Conservation (phyloP, 2,797 vertebrate genomes). For the Lagorchestes hirsutus region DNA sequence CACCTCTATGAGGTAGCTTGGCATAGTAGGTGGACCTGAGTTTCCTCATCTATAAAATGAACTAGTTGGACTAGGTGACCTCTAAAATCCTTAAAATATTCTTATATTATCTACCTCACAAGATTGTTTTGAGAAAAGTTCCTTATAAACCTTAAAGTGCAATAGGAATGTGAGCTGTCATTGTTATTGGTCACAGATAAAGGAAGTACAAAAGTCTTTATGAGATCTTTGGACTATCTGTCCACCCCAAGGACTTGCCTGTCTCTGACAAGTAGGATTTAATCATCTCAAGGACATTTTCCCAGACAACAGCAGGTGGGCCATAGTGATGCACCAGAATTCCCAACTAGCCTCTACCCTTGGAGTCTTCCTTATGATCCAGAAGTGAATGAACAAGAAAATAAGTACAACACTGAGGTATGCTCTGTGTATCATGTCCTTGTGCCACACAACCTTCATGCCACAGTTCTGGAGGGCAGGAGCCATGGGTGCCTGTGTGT, state of each 20-base stretch:
- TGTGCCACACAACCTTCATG: fast-evolving
- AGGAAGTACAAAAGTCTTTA: not conserved
- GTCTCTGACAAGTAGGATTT: not conserved
- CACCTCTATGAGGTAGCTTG: not conserved
- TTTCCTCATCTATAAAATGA: not conserved
- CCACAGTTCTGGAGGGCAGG: not conserved
- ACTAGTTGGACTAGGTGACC: not conserved
- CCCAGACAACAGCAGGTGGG: not conserved
- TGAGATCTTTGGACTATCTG: not conserved
- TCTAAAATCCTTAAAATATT: not conserved
- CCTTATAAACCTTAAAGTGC: not conserved
- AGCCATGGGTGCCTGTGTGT: not conserved
- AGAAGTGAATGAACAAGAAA: fast-evolving
- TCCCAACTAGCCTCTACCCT: not conserved
- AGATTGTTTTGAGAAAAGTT: not conserved
- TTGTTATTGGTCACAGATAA: fast-evolving
- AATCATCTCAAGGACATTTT: not conserved
- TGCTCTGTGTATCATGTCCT: not conserved
- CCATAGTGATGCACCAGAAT: not conserved
- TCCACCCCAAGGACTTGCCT: not conserved
- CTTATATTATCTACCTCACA: not conserved
- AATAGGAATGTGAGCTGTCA: not conserved
- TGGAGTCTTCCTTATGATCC: fast-evolving
- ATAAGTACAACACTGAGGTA: fast-evolving
- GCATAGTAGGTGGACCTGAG: not conserved